Base-by-base conservation (phyloP, 2,113 vertebrate species). In the Sardina pilchardus region DNA sequence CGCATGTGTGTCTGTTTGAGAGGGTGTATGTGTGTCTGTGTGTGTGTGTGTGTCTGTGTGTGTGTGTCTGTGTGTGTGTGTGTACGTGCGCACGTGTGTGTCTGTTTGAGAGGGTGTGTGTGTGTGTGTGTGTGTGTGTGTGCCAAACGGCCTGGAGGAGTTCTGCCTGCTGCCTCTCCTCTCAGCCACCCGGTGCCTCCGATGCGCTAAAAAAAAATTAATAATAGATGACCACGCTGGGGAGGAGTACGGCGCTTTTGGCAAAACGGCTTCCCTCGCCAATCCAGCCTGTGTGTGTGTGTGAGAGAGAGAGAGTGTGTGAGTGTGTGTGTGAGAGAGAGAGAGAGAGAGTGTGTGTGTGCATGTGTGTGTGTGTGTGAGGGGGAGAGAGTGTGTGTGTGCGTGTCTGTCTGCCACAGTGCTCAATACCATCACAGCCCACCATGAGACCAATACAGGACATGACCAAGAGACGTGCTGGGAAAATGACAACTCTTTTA, bases 81-180 rank as follows among this genome's bases (percentile, higher is more conserved):
- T 53, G 50, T 53, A 4, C 19, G 50, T 53, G 14, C 19, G 50
- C 10, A 10, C 12, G 48, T 50, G 48, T 17, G 48, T 50, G 48
- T 50, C 4, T 50, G 48, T 50, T 4, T 50, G 48, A 16, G 53
- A 24, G 53, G 5, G 53, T n/a, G 6, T 63, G 56, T 8, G 24
- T n/a, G 24, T n/a, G 21, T n/a, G 56, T n/a, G 56, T n/a, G 56
- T 63, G 53, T 43, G 42, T 63, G 81, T 50, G 63, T 82, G 83
- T 88, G 83, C 89, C 89, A 90, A 86, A 91, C 87, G 87, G 87
- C 86, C 87, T 87, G 81, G 42, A 84, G 88, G 88, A 88, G 87
- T 85, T 84, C 30, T 82, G 80, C 75, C 47, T 39, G 47, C 47
- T 39, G 47, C 34, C 47, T 45, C 39, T 86, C 83, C 84, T 83